phyloP scores from a whole-genome alignment of 2,113 vertebrate species.

The Silurus asotus region DNA sequence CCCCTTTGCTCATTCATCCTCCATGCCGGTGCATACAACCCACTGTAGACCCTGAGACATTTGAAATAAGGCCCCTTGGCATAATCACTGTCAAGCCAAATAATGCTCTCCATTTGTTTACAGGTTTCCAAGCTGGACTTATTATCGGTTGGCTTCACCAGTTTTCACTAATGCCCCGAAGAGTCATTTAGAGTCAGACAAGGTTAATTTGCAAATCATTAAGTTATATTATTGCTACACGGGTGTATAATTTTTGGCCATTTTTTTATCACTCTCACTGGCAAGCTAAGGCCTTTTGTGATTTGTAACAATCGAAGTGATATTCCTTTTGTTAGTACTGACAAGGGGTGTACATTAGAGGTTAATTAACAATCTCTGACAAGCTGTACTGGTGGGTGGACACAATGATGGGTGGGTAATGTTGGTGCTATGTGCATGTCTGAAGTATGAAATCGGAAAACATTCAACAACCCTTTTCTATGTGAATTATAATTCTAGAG shows the following conservation, averaged over 20 bases:
- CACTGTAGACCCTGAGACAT: slow-evolving; percentile 38
- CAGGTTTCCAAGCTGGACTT: slow-evolving; percentile 52
- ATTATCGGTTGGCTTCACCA: slow-evolving; percentile 60
- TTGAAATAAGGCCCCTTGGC: slow-evolving; percentile 42
- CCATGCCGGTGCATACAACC: slow-evolving; percentile 6
- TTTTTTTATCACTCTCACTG: slow-evolving; percentile 58
- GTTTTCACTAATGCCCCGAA: slow-evolving; percentile 50
- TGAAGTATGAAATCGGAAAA: neutral
- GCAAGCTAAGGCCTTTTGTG: slow-evolving; percentile 66
- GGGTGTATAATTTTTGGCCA: slow-evolving; percentile 55
- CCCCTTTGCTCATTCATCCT: slow-evolving; percentile 43
- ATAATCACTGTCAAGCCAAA: slow-evolving; percentile 52
- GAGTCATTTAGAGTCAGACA: slow-evolving; percentile 56
- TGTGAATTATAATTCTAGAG: neutral
- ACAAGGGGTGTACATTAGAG: slow-evolving; percentile 67
- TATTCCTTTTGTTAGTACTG: slow-evolving; percentile 69
- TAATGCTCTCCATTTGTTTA: slow-evolving; percentile 56
- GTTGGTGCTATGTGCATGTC: neutral
- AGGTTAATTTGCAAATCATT: slow-evolving; percentile 71
- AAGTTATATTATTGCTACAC: slow-evolving; percentile 70
- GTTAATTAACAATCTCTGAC: slow-evolving; percentile 69
- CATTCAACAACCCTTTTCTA: neutral
- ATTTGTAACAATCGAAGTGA: slow-evolving; percentile 70
- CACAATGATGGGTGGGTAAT: slow-evolving; percentile 20
- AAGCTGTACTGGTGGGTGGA: slow-evolving; percentile 50